Conservation (phyloP, 2,888 invertebrate genomes). For the Hybos culiciformis region DNA sequence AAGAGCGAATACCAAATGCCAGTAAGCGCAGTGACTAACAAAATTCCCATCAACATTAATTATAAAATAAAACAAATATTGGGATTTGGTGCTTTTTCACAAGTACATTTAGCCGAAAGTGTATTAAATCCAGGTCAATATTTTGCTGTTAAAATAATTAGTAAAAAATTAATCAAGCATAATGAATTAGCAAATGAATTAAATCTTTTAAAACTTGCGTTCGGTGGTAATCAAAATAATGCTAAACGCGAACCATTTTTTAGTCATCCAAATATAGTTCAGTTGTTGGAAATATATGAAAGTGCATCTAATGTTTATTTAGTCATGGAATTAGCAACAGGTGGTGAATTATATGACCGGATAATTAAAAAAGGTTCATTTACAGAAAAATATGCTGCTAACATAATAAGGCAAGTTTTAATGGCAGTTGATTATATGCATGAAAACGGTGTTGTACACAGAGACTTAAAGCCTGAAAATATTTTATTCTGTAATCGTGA, state of each 20-base stretch:
- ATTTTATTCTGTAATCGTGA: conserved; percentile 87
- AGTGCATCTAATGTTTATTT: conserved; percentile 90
- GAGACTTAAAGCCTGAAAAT: conserved; percentile 85
- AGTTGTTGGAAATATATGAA: conserved; percentile 87
- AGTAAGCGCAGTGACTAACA: no score
- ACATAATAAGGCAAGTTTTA: conserved; percentile 83
- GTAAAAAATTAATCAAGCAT: no score
- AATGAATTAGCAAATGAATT: no score
- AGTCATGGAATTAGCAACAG: no score
- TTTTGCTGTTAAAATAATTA: no score
- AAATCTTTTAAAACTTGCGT: no score
- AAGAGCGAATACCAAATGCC: no score
- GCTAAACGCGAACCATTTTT: conserved; percentile 30
- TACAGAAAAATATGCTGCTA: conserved; percentile 91
- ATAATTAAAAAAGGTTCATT: conserved; percentile 96
- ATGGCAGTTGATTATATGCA: conserved; percentile 98
- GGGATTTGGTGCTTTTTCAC: no score
- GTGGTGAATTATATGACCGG: conserved; percentile 93
- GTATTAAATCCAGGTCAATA: no score
- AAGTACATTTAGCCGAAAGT: no score
- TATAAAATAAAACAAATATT: no score
- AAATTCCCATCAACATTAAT: no score
- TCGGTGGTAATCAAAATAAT: not conserved
- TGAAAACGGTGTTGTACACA: conserved; percentile 89
- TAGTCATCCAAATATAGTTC: conserved; percentile 90